Evolutionary conservation across 2,797 vertebrate genomes (phyloP), one percentile per base, ranked within the genome.

Genomic region (Sternarchorhynchus goeldii): DNA sequence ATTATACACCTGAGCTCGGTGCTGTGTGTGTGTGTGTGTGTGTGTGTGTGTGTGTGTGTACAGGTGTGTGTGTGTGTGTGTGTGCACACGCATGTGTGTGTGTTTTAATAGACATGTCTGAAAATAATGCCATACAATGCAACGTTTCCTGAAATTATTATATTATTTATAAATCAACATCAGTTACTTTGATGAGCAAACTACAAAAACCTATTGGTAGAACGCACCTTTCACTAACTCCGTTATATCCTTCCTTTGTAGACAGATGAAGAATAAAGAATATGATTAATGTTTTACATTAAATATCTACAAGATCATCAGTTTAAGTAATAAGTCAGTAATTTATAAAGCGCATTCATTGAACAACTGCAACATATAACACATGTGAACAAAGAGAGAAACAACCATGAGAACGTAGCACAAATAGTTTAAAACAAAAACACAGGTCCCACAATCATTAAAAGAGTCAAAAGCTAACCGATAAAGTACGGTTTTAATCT

Each of bases 1-100:
- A 91, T 91, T 91, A 92, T 89, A 89, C 91, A 93, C 90, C 91
- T 93, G 91, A 65, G 85, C 90, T 87, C 89, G 85, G 39, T 59
- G 29, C 21, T 62, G 50, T 72, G 10, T 72, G 39, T 36, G 53
- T 12, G 62, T 56, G 53, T 55, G 7, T 20, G 5, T 59, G 1
- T 55, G 53, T 56, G 45, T n/a, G 50, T 62, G 50, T 72, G 10
- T 72, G 39, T 36, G 53, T 12, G 62, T 56, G 53, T 55, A 25
- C 25, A 25, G 1, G 1, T 55, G 53, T 56, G 45, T 73, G 39
- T 56, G 29, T n/a, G 50, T 25, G 1, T 14, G 25, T 45, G 16
- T 60, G 5, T 45, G 34, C 3, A 60, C 7, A 39, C 1, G 25
- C 25, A 25, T 25, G 25, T 25, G 25, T 25, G 25, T 25, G 21